These are phyloP conservation scores for Thera obeliscata DNA, from an alignment of 2,888 invertebrate species.

Conservation along the genomic window DNA sequence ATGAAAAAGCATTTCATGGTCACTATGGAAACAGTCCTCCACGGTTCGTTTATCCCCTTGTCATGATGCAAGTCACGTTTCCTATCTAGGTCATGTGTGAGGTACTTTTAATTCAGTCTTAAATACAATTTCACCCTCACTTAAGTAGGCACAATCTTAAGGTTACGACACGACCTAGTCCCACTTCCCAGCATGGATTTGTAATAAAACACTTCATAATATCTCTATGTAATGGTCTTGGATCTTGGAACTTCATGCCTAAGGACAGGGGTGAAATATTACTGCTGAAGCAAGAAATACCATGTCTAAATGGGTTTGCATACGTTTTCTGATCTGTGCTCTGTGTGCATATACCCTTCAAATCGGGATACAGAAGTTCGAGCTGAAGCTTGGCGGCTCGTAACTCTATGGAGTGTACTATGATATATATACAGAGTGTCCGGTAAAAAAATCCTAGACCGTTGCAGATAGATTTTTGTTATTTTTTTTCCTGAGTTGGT, in stretches of 20 bases:
- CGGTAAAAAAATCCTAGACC: no score
- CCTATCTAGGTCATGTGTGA: conserved; percentile 51
- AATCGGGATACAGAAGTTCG: no score
- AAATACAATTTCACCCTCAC: conserved; percentile 46
- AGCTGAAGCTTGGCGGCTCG: no score
- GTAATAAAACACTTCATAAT: conserved; percentile 35
- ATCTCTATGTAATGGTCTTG: conserved; percentile 23
- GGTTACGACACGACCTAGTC: conserved; percentile 70
- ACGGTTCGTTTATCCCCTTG: conserved; percentile 27
- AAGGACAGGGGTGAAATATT: conserved; percentile 11
- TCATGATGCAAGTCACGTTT: conserved; percentile 30
- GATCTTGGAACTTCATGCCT: conserved; percentile 27
- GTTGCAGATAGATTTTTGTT: no score
- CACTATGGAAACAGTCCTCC: not conserved
- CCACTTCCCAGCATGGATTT: conserved; percentile 44
- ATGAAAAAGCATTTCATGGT: not conserved
- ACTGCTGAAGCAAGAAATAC: not conserved
- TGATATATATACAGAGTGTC: no score
- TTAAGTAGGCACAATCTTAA: conserved; percentile 39
- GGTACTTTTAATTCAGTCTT: conserved; percentile 38
- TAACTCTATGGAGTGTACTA: no score
- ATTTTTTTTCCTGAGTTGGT: no score
- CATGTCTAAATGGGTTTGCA: not conserved
- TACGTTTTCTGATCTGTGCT: not conserved
- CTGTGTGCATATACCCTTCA: not conserved